phyloP scores from a whole-genome alignment of 2,113 vertebrate species.

The Penelope pileata region DNA sequence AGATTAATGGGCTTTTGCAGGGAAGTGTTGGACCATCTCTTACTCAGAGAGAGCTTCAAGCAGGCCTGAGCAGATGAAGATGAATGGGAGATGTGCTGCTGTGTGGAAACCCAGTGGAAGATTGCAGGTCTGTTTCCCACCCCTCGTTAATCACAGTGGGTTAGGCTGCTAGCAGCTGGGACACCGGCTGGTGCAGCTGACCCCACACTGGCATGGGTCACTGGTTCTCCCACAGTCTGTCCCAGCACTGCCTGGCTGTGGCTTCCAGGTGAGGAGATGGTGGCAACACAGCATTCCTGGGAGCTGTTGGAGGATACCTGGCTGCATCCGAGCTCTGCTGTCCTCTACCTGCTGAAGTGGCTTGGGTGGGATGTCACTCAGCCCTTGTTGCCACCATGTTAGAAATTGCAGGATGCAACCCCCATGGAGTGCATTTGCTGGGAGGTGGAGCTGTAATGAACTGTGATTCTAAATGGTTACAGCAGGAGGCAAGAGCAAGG shows the following conservation, averaged over 20 bases:
- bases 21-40: background rate
- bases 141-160: background rate
- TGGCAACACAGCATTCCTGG: background rate
- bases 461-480: background rate
- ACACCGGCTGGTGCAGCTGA: accelerated
- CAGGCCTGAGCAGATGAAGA: background rate
- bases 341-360: background rate
- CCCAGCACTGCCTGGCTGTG: background rate
- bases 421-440: background rate
- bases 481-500: background rate
- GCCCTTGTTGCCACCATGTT: background rate
- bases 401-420: background rate
- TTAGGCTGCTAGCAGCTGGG: accelerated
- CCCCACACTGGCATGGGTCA: accelerated
- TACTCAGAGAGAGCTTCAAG: background rate
- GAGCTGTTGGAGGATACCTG: background rate
- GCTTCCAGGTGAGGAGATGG: background rate
- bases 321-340: background rate
- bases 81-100: background rate
- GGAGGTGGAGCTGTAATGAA: background rate
- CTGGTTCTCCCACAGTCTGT: accelerated
- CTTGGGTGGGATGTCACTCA: background rate
- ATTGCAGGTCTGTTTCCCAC: background rate
- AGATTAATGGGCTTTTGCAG: background rate
- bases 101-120: background rate